These are phyloP conservation scores for Paragorgia papillata DNA, from an alignment of 92 coral and sea anemone species.

Conservation along the genomic window DNA sequence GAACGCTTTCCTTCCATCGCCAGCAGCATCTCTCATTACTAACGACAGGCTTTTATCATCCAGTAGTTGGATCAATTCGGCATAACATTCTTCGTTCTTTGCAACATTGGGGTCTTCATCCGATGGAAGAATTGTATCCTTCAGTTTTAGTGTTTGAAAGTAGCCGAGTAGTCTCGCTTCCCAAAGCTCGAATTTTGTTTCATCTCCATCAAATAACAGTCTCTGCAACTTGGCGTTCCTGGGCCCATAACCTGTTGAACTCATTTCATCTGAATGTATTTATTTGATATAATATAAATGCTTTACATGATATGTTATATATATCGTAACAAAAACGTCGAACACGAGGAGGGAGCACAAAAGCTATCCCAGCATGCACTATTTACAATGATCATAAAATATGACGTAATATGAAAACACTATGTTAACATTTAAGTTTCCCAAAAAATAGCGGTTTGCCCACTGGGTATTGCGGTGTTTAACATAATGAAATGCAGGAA, in stretches of 20 bases:
- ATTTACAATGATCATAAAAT: no score
- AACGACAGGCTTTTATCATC: slow-evolving; percentile 47
- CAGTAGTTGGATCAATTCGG: slow-evolving; percentile 31
- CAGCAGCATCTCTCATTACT: slow-evolving; percentile 41
- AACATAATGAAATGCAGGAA: no score
- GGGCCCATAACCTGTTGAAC: slow-evolving; percentile 59
- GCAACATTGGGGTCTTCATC: neutral
- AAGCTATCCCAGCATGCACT: no score
- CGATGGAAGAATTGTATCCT: slow-evolving; percentile 3
- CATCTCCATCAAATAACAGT: slow-evolving; percentile 46
- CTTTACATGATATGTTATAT: no score
- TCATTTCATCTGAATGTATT: no score
- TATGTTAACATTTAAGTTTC: no score
- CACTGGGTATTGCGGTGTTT: no score
- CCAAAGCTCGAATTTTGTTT: neutral
- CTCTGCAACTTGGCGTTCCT: slow-evolving; percentile 21
- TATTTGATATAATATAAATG: no score
- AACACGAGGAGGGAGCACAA: no score
- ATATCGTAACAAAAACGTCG: no score
- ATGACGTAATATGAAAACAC: no score
- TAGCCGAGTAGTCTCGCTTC: slow-evolving; percentile 47
- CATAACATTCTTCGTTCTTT: slow-evolving; percentile 36
- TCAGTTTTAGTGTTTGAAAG: slow-evolving; percentile 32
- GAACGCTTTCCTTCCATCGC: slow-evolving; percentile 40
- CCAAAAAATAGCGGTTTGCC: no score